These are phyloP conservation scores for Ptychodera flava DNA, from an alignment of 35 echinoderm and acorn worm genomes.

Conservation along the genomic window DNA sequence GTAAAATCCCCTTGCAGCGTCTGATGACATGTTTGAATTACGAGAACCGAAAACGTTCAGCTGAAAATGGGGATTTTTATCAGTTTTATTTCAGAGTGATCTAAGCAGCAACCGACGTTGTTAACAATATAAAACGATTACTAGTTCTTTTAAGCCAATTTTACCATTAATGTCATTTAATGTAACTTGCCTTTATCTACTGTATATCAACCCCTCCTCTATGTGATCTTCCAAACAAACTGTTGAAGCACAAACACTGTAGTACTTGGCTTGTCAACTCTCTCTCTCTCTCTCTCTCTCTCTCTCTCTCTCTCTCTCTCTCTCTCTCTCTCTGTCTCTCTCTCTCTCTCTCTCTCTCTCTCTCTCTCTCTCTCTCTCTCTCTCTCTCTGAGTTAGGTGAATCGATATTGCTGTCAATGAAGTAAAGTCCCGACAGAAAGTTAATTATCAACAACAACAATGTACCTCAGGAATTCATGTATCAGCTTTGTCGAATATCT, in stretches of 20 bases:
- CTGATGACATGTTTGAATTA: neutral
- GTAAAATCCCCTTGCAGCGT: neutral
- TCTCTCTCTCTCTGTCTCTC: too few relatives aligned
- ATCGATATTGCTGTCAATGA: too few relatives aligned
- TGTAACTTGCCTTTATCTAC: too few relatives aligned
- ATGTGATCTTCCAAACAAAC: neutral
- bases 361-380: too few relatives aligned
- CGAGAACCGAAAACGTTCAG: neutral
- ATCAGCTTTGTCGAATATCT: neutral
- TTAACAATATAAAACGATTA: neutral
- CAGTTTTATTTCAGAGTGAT: neutral
- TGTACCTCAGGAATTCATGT: neutral
- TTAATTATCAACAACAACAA: neutral
- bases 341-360: too few relatives aligned
- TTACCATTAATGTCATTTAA: too few relatives aligned
- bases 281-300: too few relatives aligned
- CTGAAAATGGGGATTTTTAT: neutral
- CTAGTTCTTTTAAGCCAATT: neutral
- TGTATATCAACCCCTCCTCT: neutral
- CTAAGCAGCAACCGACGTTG: neutral
- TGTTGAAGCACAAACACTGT: neutral
- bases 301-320: too few relatives aligned
- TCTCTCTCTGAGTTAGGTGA: too few relatives aligned
- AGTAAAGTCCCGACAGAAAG: too few relatives aligned
- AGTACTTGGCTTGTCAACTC: too few relatives aligned